Evolutionary conservation across 30 jellyfish, hydroid and myxozoan species (phyloP).

Genomic region (Turritopsis dohrnii): DNA sequence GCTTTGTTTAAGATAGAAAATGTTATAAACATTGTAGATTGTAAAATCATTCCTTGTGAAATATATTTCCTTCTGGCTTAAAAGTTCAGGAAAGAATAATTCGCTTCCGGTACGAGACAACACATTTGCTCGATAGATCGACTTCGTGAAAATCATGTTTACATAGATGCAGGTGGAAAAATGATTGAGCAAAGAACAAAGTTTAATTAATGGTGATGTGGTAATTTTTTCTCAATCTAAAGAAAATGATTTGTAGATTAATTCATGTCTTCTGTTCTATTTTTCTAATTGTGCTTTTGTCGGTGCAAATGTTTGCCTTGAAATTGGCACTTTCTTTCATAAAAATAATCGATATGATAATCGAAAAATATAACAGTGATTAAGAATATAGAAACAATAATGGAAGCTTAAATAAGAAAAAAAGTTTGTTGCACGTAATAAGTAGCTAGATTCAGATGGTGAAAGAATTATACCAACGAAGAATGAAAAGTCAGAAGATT

Average conservation of each 20-base stretch:
- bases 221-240: neutral
- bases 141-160: neutral
- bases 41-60: no score
- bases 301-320: neutral
- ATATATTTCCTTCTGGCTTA: neutral
- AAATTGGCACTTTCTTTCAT: neutral
- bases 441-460: no score
- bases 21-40: no score
- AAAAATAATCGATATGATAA: neutral
- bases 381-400: no score
- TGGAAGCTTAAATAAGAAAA: neutral
- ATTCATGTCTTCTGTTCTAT: neutral
- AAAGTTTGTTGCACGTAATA: no score
- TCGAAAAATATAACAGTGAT: neutral
- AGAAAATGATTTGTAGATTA: neutral
- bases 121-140: neutral
- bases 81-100: neutral
- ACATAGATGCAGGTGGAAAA: neutral
- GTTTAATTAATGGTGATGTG: neutral
- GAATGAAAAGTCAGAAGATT: neutral
- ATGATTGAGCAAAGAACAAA: neutral
- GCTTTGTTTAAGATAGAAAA: no score
- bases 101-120: neutral
- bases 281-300: neutral
- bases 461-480: neutral